Evolutionary conservation across 2,113 vertebrate species (phyloP), one percentile per base, ranked within the genome.

Genomic region (Tympanuchus pallidicinctus): DNA sequence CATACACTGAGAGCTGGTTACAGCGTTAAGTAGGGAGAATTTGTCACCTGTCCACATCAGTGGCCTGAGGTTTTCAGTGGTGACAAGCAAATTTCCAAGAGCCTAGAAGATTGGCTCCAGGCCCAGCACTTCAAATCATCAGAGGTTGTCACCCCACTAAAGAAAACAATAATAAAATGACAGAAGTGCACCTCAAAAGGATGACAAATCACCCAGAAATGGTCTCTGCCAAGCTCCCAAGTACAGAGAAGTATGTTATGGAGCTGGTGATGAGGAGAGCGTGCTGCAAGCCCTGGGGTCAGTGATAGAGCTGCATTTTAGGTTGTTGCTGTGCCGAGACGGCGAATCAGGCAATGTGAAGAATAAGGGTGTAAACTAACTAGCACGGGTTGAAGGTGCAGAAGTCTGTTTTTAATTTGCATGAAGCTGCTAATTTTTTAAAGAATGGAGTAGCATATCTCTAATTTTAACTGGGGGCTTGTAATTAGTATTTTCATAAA

Each of bases 361-460:
- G 59, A 60, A 14, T 38, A 60, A 92, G 45, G 45, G 78, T 83
- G 52, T n/a, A 25, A 72, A 47, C 82, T 75, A 72, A 82, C 80
- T 6, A 71, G 57, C 57, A 45, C 2, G n/a, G 73, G 40, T 52
- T 69, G 93, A 61, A 86, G 88, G 61, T 3, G 0, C 83, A 92
- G 90, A 88, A 32, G 47, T 76, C 84, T 93, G 91, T 3, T 66
- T 89, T 59, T 77, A 60, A 91, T 92, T 94, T 93, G 87, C 82
- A 60, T 47, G 67, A 83, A 91, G 71, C 4, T 86, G 75, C 84
- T 94, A 87, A 82, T 95, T 96, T 96, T 89, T 86, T 89, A 93
- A 92, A 82, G 91, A 67, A 88, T 6, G 1, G 77, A 94, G 92
- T 92, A 92, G 78, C 91, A 91, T 91, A 89, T 17, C 34, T 85